These are phyloP conservation scores for Lochmaea capreae DNA, from an alignment of 2,888 invertebrate genomes.

Conservation along the genomic window DNA sequence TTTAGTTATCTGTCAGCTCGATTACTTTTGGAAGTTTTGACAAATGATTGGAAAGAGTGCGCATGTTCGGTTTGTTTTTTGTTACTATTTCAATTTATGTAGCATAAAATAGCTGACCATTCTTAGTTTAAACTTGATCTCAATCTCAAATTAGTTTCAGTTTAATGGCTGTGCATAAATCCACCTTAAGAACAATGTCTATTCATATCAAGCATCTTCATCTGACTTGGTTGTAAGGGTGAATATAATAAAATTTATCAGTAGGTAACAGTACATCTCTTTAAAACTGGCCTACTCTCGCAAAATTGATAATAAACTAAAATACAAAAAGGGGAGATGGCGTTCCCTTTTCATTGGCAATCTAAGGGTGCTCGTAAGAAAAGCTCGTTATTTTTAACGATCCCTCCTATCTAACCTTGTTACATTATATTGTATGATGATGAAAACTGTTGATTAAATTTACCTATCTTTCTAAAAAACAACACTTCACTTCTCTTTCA, in stretches of 20 bases:
- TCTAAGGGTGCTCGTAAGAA: constrained; percentile 48
- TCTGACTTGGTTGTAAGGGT: too few species aligned
- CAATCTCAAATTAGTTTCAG: too few species aligned
- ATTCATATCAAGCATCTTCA: too few species aligned
- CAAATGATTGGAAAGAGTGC: too few species aligned
- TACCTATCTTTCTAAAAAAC: constrained; percentile 37
- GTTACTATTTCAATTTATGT: too few species aligned
- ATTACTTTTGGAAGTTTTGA: too few species aligned
- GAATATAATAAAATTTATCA: neutral
- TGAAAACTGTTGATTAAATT: constrained; percentile 52
- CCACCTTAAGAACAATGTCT: too few species aligned
- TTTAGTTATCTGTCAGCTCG: too few species aligned
- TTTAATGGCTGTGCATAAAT: too few species aligned
- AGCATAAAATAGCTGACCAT: too few species aligned
- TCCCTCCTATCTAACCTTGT: constrained; percentile 46
- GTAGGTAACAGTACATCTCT: neutral
- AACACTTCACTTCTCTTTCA: constrained; percentile 15
- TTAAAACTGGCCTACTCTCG: constrained; percentile 38
- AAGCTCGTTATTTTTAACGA: constrained; percentile 58
- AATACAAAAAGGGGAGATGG: constrained; percentile 29
- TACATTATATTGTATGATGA: constrained; percentile 54
- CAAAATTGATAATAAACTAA: constrained; percentile 50
- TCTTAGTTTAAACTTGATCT: too few species aligned
- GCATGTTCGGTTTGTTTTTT: too few species aligned
- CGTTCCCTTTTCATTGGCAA: constrained; percentile 44